phyloP scores from a whole-genome alignment of 2,888 invertebrate species.

The Drosophila pseudotakahashii region DNA sequence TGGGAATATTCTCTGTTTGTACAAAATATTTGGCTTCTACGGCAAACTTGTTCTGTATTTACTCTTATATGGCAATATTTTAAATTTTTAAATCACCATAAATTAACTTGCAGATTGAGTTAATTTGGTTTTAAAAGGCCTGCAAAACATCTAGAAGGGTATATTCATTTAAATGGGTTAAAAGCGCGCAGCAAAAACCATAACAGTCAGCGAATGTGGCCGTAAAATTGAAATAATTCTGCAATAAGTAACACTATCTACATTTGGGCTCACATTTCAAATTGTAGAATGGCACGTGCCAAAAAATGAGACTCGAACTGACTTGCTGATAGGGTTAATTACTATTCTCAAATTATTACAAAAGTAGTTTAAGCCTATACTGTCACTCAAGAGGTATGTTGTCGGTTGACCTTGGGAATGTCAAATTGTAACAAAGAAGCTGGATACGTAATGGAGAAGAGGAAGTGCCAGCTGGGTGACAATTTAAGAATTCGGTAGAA shows the following conservation, averaged over 20 bases:
- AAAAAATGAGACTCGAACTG: neutral
- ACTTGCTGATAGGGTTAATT: neutral
- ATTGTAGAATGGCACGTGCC: constrained; percentile 30
- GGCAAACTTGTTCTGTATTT: neutral
- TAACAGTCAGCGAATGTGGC: constrained; percentile 1
- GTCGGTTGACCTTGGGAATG: constrained; percentile 54
- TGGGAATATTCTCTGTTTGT: neutral
- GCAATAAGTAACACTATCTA: neutral
- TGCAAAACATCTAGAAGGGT: constrained; percentile 7
- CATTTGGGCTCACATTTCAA: constrained; percentile 8
- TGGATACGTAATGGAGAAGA: constrained; percentile 6
- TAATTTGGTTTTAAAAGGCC: constrained; percentile 1
- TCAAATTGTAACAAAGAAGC: constrained; percentile 26
- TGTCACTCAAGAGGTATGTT: neutral
- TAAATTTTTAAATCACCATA: neutral
- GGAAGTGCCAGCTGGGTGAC: neutral
- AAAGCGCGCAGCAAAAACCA: constrained; percentile 8
- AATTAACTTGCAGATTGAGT: neutral
- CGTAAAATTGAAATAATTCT: constrained; percentile 16
- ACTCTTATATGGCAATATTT: neutral
- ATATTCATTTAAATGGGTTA: constrained; percentile 43
- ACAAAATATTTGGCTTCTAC: neutral
- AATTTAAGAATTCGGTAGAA: neutral
- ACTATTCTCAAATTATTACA: neutral
- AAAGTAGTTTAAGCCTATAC: neutral